Percentiles rank a stretch among this genome's conserved stretches.
Evolutionary conservation across 2,113 vertebrate genomes (phyloP).

Genomic region (Propithecus coquereli): DNA sequence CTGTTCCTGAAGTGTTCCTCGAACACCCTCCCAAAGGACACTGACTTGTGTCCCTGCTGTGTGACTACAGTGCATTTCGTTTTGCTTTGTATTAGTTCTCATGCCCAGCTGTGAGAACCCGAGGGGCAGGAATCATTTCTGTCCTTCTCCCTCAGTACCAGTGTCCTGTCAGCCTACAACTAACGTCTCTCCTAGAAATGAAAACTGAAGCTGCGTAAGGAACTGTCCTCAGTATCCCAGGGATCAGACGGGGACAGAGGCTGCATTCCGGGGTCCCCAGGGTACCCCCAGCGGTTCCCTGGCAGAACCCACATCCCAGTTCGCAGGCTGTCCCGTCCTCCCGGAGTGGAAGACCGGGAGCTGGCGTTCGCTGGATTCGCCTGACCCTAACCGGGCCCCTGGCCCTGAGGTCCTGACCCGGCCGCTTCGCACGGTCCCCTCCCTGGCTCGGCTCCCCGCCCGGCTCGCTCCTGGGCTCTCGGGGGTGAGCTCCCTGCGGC

Average conservation of each 20-base stretch:
- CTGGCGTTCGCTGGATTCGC: no score
- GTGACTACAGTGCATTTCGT: not conserved
- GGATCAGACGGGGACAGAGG: not conserved
- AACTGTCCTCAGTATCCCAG: not conserved
- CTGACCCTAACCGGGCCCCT: no score
- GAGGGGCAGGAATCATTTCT: not conserved
- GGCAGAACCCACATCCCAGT: no score
- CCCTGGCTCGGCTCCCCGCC: no score
- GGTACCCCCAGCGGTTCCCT: no score
- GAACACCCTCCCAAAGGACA: no score
- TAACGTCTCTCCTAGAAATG: not conserved
- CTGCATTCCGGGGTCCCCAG: no score
- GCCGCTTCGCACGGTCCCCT: not conserved
- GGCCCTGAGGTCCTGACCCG: no score
- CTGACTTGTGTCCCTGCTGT: no score
- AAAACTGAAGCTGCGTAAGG: not conserved
- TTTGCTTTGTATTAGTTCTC: not conserved
- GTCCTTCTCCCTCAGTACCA: not conserved
- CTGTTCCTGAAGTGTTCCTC: not conserved
- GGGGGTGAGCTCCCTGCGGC: accelerated
- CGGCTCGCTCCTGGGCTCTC: not conserved
- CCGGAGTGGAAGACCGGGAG: no score
- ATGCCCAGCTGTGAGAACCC: not conserved
- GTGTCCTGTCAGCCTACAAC: not conserved
- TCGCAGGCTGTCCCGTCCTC: no score